Evolutionary conservation across 1,140 invertebrate species (phyloP), one percentile per base, ranked within the genome.

Genomic region (Venustaconcha ellipsiformis): DNA sequence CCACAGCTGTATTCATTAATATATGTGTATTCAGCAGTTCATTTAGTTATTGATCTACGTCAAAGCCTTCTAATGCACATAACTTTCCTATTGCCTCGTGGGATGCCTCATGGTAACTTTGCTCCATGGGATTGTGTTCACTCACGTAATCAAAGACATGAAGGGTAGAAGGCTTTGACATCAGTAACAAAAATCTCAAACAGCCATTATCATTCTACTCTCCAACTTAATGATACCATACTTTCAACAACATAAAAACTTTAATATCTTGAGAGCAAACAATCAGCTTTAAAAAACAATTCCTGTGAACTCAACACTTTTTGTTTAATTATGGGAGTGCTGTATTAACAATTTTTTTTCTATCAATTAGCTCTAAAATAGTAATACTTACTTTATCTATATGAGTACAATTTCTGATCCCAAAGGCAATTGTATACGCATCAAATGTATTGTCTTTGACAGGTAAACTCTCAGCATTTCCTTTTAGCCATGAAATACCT

Each of bases 351-450:
- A 62, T 14, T 14, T 0, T 62, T 8, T 11, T 23, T 59, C 26
- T 37, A 60, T 1, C 26, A 58, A 75, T 48, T 48, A 48, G 6
- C 11, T 48, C 6, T 11, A 48, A 48, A 8, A 48, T 48, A 48
- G 37, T 48, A 48, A 8, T 48, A 73, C 76, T 73, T 87, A 96
- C 96, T 92, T 96, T 96, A 64, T 98, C 94, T 75, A 98, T 93
- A 88, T 97, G 94, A 5, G 97, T 98, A 79, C 96, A 95, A 92
- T 99, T 99, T 80, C 98, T 90, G 76, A 99, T 97, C 56, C 98
- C 98, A 93, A 99, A 99, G 1, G 97, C 97, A 82, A 99, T 98
- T 13, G 98, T 99, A 88, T 99, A 99, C 1, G 95, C 96, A 87
- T 95, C 95, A 90, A 94, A 99, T 17, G 92, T 91, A 70, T 97